Base-by-base conservation (phyloP, 2,888 invertebrate species). In the Melangyna quadrimaculata region DNA sequence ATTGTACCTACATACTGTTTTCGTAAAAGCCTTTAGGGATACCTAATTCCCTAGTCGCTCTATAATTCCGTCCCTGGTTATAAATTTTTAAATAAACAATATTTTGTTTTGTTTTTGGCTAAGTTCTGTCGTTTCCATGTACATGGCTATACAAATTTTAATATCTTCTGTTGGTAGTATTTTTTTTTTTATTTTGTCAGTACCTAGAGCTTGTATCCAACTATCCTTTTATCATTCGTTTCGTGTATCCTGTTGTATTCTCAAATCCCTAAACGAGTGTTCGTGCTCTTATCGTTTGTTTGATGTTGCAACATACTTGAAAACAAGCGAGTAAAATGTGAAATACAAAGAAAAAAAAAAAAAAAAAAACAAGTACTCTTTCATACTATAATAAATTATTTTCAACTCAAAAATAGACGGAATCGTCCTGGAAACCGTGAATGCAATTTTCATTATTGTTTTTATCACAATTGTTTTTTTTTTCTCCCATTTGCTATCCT, bases 381-480 rank as follows among this genome's bases (percentile, higher is more conserved):
- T 77, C 67, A 61, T 77, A n/a, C n/a, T n/a, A 71, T 55, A 71
- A 82, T 82, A 82, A 82, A 82, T 82, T 82, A 65, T 65, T 65
- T 61, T 67, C 77, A 67, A 55, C 78, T 67, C 67, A 37, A 67
- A 78, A 78, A 78, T 57, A 78, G 72, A 70, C 61, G 57, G 65
- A 59, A 45, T 72, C 57, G 27, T 72, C 71, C 65, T 65, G 65
- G 45, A 71, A 51, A 35, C 29, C 57, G 24, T 53, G 72, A 77
- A 82, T 82, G 77, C 77, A 82, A 82, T 82, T 82, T 81, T 77
- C 82, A 82, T 82, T 82, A 82, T 82, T 78, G 77, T 77, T 82
- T 72, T 79, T 72, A 63, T 78, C 72, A 69, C 61, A 61, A 40
- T 37, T 57, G 19, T 27, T 27, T 24, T 51, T 24, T 51, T 75